A percentile compares a stretch with the other conserved stretches of the same genome.
phyloP scores from a whole-genome alignment of 2,888 invertebrate species.

The Eurois occulta region DNA sequence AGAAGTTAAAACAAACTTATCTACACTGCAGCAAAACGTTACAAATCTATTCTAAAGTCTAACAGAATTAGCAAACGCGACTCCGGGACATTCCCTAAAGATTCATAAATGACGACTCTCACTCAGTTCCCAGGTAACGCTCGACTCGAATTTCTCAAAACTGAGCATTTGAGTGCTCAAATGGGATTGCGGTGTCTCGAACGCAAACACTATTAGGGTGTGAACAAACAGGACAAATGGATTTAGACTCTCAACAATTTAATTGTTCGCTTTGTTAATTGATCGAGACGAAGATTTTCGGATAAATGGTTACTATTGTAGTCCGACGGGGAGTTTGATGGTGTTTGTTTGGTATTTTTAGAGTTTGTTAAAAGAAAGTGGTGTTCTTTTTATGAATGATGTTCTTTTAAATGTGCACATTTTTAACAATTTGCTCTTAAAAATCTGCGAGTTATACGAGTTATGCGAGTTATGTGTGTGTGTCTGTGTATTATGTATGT shows the following conservation, averaged over 20 bases:
- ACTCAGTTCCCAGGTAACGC: conserved; percentile 47
- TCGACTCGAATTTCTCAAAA: conserved; percentile 57
- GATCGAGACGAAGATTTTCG: conserved; percentile 51
- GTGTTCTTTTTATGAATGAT: not conserved
- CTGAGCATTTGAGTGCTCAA: conserved; percentile 70
- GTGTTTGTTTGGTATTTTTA: not conserved
- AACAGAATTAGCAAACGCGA: conserved; percentile 50
- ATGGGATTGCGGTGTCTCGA: conserved; percentile 76
- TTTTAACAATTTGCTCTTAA: not conserved
- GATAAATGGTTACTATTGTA: conserved; percentile 44
- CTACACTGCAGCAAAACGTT: conserved; percentile 38
- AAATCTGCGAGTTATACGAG: no score
- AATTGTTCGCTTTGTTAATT: conserved; percentile 68
- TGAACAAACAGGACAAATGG: conserved; percentile 69
- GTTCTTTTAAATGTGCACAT: not conserved
- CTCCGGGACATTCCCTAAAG: conserved; percentile 50
- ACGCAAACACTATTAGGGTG: conserved; percentile 59
- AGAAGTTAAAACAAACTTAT: conserved; percentile 39
- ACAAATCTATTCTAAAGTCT: conserved; percentile 51
- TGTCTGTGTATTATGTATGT: no score
- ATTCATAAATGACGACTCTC: conserved; percentile 50
- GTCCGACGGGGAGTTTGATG: not conserved
- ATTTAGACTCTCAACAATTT: conserved; percentile 67
- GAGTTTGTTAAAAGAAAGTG: not conserved
- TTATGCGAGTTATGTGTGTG: no score